Conservation (phyloP, 2,888 invertebrate genomes). For the Plusia festucae region DNA sequence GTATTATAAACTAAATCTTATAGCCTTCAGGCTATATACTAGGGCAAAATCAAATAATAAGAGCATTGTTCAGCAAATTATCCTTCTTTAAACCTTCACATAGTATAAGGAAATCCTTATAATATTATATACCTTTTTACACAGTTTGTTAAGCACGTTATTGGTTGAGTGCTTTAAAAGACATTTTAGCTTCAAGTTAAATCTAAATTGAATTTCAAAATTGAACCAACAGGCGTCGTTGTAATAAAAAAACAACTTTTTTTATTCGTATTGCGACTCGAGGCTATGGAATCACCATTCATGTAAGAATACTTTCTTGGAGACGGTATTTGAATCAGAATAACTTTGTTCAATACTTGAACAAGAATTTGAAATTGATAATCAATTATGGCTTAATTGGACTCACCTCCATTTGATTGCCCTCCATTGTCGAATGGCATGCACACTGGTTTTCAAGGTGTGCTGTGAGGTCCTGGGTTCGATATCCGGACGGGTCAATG, state of each 20-base stretch:
- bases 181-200: constrained; percentile 56
- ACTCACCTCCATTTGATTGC: no score
- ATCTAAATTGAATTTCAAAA: constrained; percentile 70
- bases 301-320: constrained; percentile 17
- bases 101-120: background rate
- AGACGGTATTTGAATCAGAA: constrained; percentile 22
- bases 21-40: no score
- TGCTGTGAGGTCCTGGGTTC: no score
- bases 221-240: constrained; percentile 67
- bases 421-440: no score
- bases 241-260: constrained; percentile 65
- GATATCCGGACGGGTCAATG: no score
- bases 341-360: no score
- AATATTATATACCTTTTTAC: constrained; percentile 4
- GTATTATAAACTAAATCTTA: no score
- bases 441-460: no score
- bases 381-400: no score
- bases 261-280: constrained; percentile 66
- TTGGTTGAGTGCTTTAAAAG: constrained; percentile 20
- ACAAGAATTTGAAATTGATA: no score
- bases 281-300: constrained; percentile 23
- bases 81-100: background rate
- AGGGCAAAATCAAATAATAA: no score
- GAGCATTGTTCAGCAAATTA: background rate
- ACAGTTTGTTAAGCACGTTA: constrained; percentile 40